Percentiles rank a stretch among this genome's conserved stretches.
Conservation (phyloP, 2,797 vertebrate genomes). For the Anabas testudineus region DNA sequence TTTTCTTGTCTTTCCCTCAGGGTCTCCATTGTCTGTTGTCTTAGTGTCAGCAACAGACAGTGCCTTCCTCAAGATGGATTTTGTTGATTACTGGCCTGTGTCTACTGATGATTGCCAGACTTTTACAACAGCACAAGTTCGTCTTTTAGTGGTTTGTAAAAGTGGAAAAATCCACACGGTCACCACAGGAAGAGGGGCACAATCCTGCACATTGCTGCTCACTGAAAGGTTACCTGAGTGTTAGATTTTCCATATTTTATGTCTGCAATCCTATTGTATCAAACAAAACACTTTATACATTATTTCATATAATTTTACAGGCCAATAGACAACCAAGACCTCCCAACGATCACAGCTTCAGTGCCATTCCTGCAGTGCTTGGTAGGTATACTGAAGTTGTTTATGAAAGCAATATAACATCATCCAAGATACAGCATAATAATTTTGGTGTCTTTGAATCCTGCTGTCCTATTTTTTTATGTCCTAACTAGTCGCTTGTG, state of each 20-base stretch:
- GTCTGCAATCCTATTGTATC: background rate
- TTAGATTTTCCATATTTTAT: conserved; percentile 6
- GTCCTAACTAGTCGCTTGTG: conserved; percentile 59
- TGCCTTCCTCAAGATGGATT: conserved; percentile 75
- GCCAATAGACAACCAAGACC: conserved; percentile 50
- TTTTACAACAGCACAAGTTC: conserved; percentile 47
- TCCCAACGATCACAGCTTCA: conserved; percentile 38
- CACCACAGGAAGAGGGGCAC: conserved; percentile 53
- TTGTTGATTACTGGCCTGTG: conserved; percentile 72
- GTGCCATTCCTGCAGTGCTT: conserved; percentile 66
- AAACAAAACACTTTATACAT: background rate
- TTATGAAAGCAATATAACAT: background rate
- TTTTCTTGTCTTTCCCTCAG: conserved; percentile 42
- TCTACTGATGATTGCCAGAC: conserved; percentile 30
- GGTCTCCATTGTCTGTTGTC: conserved; percentile 62
- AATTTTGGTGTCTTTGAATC: background rate
- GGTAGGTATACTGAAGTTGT: conserved; percentile 50
- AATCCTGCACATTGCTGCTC: conserved; percentile 62
- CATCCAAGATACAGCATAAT: background rate
- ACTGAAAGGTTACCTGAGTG: conserved; percentile 79
- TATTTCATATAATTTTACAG: conserved; percentile 41
- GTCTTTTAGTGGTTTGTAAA: conserved; percentile 82
- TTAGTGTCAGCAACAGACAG: conserved; percentile 38
- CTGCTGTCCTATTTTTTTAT: conserved; percentile 9
- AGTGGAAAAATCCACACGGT: conserved; percentile 82